phyloP scores from a whole-genome alignment of 2,797 vertebrate genomes.

The Holocentrus rufus region DNA sequence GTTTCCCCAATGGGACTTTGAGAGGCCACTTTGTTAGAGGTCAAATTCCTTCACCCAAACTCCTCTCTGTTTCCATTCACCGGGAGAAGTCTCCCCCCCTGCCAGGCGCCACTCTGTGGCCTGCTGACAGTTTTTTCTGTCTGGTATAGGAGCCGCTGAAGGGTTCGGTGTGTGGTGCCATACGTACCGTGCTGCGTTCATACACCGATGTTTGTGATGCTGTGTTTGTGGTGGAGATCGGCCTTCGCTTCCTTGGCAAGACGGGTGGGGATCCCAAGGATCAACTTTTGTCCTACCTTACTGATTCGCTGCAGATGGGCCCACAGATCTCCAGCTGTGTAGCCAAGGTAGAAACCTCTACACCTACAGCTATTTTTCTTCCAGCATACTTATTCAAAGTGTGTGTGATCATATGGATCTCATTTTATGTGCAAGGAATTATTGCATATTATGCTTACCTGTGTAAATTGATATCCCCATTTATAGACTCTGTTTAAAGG shows the following conservation, averaged over 20 bases:
- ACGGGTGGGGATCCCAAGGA: slow-evolving; percentile 62
- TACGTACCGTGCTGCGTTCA: slow-evolving; percentile 71
- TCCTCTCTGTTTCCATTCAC: slow-evolving; percentile 16
- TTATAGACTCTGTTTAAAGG: too few relatives aligned
- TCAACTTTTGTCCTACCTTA: slow-evolving; percentile 71
- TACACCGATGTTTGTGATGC: slow-evolving; percentile 80
- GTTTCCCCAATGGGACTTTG: slow-evolving; percentile 23
- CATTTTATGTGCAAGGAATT: background rate
- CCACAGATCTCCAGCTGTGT: slow-evolving; percentile 73
- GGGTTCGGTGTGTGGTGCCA: slow-evolving; percentile 63
- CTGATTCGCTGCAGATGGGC: slow-evolving; percentile 73
- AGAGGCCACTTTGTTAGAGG: slow-evolving; percentile 50
- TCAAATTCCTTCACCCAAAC: slow-evolving; percentile 46
- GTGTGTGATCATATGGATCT: background rate
- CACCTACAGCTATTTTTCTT: background rate
- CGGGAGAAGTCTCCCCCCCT: background rate
- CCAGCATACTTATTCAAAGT: background rate
- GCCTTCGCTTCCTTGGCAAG: slow-evolving; percentile 80
- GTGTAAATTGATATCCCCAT: background rate
- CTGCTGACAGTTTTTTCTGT: slow-evolving; percentile 31
- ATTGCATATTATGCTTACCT: background rate
- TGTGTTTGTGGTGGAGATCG: slow-evolving; percentile 71
- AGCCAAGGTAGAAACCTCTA: slow-evolving; percentile 71
- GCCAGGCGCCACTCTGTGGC: slow-evolving; percentile 4
- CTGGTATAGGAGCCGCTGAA: slow-evolving; percentile 72